These are phyloP conservation scores for Gasteruption jaculator DNA, from an alignment of 2,888 invertebrate genomes.

Conservation along the genomic window DNA sequence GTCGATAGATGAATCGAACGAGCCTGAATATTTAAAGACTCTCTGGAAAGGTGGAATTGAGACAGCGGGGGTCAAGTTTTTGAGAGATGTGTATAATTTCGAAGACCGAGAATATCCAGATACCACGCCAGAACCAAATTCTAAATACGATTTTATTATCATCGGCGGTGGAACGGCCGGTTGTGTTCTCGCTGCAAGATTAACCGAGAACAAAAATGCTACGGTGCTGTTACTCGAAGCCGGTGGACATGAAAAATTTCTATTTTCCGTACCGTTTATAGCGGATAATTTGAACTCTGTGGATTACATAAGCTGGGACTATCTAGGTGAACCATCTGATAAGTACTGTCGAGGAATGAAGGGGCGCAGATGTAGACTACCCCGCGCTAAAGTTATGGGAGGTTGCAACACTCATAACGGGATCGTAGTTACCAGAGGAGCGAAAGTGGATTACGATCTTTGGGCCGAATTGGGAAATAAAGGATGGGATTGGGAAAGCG, in stretches of 20 bases:
- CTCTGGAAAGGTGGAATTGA: too few relatives aligned
- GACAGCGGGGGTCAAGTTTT: too few relatives aligned
- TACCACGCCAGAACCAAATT: too few relatives aligned
- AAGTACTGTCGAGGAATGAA: conserved; percentile 62
- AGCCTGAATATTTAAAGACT: too few relatives aligned
- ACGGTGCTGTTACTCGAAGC: conserved; percentile 71
- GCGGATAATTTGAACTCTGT: conserved; percentile 70
- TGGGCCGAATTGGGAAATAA: conserved; percentile 71
- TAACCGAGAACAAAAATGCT: conserved; percentile 67
- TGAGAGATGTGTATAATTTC: too few relatives aligned
- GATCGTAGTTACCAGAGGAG: conserved; percentile 75
- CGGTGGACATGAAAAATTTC: conserved; percentile 62
- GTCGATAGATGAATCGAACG: too few relatives aligned
- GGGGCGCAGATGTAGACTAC: conserved; percentile 41
- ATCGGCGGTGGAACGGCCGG: conserved; percentile 81
- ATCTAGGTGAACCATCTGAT: conserved; percentile 72
- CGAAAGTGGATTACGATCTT: conserved; percentile 67
- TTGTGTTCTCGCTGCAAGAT: conserved; percentile 68
- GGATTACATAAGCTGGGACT: conserved; percentile 70
- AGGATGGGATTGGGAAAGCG: conserved; percentile 71
- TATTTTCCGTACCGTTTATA: conserved; percentile 74
- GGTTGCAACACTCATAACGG: conserved; percentile 77
- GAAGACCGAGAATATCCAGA: too few relatives aligned
- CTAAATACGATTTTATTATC: conserved; percentile 74
- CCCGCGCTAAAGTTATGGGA: conserved; percentile 73